Evolutionary conservation across 2,113 vertebrate species (phyloP), one percentile per base, ranked within the genome.

Genomic region (Forbesichthys agassizii): DNA sequence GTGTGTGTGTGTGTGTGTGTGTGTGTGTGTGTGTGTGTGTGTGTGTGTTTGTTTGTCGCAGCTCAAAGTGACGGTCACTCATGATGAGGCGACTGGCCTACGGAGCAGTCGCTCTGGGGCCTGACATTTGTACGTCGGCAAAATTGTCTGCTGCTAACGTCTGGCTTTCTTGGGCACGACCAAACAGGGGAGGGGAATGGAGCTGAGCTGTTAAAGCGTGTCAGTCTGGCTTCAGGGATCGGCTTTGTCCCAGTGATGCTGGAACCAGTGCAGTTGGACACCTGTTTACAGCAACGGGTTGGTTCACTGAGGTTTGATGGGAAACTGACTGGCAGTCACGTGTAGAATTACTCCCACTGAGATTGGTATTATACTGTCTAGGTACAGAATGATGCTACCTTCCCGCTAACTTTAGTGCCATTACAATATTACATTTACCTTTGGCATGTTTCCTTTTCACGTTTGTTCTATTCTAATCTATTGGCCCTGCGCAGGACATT

Each of bases 161-260:
- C 60, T 71, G n/a, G 27, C 1, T 1, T 70, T 69, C 48, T 59
- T 11, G 47, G 66, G 66, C 55, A 71, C 12, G 52, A 57, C 36
- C 51, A 70, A 12, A 54, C 12, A 11, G 5, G 27, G 27, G 27
- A 2, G 27, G 27, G 47, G 57, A 53, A 20, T 63, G 53, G 20
- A 52, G 12, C 66, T 56, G 46, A 2, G 58, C 18, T 69, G 27
- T 58, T 61, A 66, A 52, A 75, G 62, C 57, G 7, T 73, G 64
- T 66, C 66, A 55, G 27, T 27, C 12, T 12, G 66, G 77, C 73
- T 66, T 9, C 36, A 61, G 61, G 72, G 73, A 73, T 72, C 69
- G 52, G 70, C 66, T 66, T 57, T 61, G 65, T 58, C 66, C 75
- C 77, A 62, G 9, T 69, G 3, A 57, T 58, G 82, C 36, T 64